Evolutionary conservation across 2,797 vertebrate genomes (phyloP), one percentile per base, ranked within the genome.

Genomic region (Novumbra hubbsi): DNA sequence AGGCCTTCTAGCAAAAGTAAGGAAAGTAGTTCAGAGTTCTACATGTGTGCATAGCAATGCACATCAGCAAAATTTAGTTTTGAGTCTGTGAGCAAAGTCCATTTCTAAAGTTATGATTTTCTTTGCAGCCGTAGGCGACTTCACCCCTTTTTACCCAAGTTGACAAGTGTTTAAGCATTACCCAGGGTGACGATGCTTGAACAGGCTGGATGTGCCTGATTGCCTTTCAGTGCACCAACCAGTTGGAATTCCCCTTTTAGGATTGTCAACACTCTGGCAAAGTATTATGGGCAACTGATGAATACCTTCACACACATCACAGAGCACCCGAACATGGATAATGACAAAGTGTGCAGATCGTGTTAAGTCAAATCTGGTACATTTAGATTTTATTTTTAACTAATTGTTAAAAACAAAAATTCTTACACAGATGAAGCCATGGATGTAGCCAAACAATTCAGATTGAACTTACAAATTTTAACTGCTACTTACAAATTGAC

Each of bases 351-450:
- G 3, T 68, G 73, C 75, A 62, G 68, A 73, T 67, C 41, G 64
- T 15, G 73, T 80, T 6, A 6, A n/a, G 17, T 16, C 5, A n/a
- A 52, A 8, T 16, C 17, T 52, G 5, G 50, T 17, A 52, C 16
- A 81, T 49, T 77, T 74, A 57, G 72, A 77, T 24, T 72, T 38
- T 38, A 38, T 38, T 38, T 38, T 4, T 80, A 71, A 60, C 21
- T 73, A 21, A 75, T 41, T 55, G n/a, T 70, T 71, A 78, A 68
- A 75, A 73, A 62, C 68, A 75, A 73, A 62, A 68, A 74, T 60
- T 78, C 67, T 5, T 50, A 81, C 6, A 76, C 73, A 27, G 71
- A 76, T 76, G 76, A 38, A 38, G 34, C 34, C 49, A 50, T 19
- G 49, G 49, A 50, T 50, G 49, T 19, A 50, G 16, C 15, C 49